Percentiles rank a stretch among this genome's conserved stretches.
These are phyloP conservation scores for Sternarchorhynchus goeldii DNA, from an alignment of 2,797 vertebrate genomes.

Conservation along the genomic window DNA sequence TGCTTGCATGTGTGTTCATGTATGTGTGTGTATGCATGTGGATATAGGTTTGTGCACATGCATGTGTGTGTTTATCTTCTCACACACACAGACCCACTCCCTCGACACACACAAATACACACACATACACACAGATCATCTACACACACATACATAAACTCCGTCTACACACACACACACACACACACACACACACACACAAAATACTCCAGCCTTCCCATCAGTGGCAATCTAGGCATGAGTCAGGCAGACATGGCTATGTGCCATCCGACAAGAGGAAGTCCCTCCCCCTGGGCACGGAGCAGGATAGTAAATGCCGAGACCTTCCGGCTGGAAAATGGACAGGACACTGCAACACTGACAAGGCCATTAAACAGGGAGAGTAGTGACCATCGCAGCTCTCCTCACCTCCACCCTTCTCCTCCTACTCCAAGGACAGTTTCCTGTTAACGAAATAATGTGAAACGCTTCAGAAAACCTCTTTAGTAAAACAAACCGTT, in stretches of 20 bases:
- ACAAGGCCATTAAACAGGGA: slow-evolving; percentile 56
- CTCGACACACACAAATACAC: slow-evolving; percentile 32
- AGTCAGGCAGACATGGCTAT: slow-evolving; percentile 75
- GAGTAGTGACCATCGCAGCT: background rate
- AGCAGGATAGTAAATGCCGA: slow-evolving; percentile 70
- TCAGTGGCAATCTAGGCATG: slow-evolving; percentile 72
- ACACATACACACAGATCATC: slow-evolving; percentile 10
- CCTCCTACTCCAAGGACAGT: too few species aligned
- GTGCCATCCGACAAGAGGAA: slow-evolving; percentile 73
- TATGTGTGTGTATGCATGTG: slow-evolving; percentile 28
- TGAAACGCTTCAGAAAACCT: background rate
- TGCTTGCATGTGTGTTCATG: background rate
- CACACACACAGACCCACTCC: slow-evolving; percentile 61
- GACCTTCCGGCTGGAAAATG: slow-evolving; percentile 65
- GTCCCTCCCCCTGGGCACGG: slow-evolving; percentile 71
- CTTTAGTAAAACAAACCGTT: background rate
- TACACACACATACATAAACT: slow-evolving; percentile 54
- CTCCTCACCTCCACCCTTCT: too few species aligned
- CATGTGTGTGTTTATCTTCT: slow-evolving; percentile 33
- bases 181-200: too few species aligned
- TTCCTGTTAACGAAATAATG: too few species aligned
- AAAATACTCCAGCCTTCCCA: slow-evolving; percentile 70
- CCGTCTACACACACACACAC: slow-evolving; percentile 68
- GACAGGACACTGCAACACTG: slow-evolving; percentile 69
- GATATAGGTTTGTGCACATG: slow-evolving; percentile 14